A percentile compares a stretch with the other conserved stretches of the same genome.
Conservation (phyloP, 35 echinoderm and acorn worm species). For the Holothuria glaberrima region DNA sequence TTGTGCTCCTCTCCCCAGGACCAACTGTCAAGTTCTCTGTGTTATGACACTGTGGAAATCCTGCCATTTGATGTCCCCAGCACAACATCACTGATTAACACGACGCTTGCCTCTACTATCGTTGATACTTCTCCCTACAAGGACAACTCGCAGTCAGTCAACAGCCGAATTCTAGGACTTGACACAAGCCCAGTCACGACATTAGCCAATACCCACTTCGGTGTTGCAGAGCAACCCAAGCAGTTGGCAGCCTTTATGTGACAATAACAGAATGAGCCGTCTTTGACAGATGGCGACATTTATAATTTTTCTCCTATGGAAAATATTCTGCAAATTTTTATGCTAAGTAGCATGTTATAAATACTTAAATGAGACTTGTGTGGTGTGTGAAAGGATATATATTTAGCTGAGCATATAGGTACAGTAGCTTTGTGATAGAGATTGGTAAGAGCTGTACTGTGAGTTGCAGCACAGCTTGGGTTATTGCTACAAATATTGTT, state of each 20-base stretch:
- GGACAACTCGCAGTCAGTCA: conserved; percentile 17
- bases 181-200: conserved; percentile 40
- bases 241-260: conserved; percentile 29
- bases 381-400: no score
- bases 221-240: conserved; percentile 13
- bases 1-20: conserved; percentile 4
- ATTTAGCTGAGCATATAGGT: no score
- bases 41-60: conserved; percentile 28
- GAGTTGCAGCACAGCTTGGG: no score
- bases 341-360: no score
- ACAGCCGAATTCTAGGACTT: conserved; percentile 20
- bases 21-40: background rate
- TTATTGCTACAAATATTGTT: no score
- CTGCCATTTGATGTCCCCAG: conserved; percentile 17
- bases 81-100: background rate
- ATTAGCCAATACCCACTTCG: conserved; percentile 9
- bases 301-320: no score
- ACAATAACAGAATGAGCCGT: background rate
- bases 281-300: no score
- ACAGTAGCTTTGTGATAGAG: no score
- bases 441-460: no score
- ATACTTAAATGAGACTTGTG: no score
- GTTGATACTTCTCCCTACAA: conserved; percentile 35
- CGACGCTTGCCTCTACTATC: background rate
- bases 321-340: no score